Conservation (phyloP, 2,797 vertebrate genomes). For the Enteromius paludinosus region DNA sequence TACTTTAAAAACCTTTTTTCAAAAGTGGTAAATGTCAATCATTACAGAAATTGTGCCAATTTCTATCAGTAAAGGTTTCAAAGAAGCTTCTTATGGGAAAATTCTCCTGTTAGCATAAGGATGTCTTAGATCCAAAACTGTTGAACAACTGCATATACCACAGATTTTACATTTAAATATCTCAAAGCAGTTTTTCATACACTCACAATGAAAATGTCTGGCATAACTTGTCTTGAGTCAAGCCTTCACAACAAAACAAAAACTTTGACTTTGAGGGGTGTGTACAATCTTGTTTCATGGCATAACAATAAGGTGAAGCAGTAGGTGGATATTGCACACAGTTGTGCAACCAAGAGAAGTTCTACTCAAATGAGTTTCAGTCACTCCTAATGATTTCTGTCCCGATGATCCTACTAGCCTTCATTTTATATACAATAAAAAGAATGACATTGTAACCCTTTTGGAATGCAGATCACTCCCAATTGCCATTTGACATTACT, state of each 20-base stretch:
- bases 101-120: not conserved
- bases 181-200: not conserved
- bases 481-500: not conserved
- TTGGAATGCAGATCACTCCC: conserved; percentile 11
- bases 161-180: not conserved
- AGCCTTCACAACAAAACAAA: conserved; percentile 22
- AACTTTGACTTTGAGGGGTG: not conserved
- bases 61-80: too few relatives aligned
- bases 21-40: too few relatives aligned
- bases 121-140: not conserved
- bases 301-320: not conserved
- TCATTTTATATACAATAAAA: not conserved
- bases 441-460: not conserved
- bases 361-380: conserved; percentile 17
- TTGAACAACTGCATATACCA: not conserved
- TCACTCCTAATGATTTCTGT: not conserved
- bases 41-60: too few relatives aligned
- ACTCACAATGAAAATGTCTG: not conserved
- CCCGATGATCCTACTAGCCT: not conserved
- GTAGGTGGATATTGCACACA: not conserved
- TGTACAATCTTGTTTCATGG: not conserved
- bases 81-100: not conserved
- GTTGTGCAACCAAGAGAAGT: not conserved
- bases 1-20: too few relatives aligned
- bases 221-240: not conserved